Evolutionary conservation across 2,888 invertebrate species (phyloP), one percentile per base, ranked within the genome.

Genomic region (Panzeria rudis): DNA sequence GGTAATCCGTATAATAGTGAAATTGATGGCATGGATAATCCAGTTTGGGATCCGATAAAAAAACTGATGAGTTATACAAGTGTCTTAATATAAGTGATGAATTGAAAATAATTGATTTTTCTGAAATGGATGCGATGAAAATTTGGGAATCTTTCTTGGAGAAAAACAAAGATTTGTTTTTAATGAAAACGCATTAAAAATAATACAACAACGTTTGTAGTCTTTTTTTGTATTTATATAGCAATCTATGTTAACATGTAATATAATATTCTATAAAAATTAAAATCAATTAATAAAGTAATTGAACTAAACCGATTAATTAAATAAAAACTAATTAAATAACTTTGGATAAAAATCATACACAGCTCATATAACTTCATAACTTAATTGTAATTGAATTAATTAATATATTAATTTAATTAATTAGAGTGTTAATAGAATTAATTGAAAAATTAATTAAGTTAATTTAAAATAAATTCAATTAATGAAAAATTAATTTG

Each of bases 1-100:
- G 92, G 92, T 0, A 90, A 91, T 88, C 92, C 92, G 0, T 89
- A 91, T 54, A 89, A 87, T 23, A 88, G 88, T 11, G 86, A 89
- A 15, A 90, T 91, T 17, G 86, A 86, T 54, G 90, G 89, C 35
- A 89, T 91, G 89, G 89, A 88, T 35, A 87, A 89, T 29, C 71
- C 89, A 0, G 87, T 87, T 1, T 91, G 92, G 91, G 89, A 90
- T 41, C 90, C 92, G 9, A 87, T 90, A 6, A 86, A 89, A 4
- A 89, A 89, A 23, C 87, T 0, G 89, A 89, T 66, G 87, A 88
- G 3, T 87, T 88, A 13, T 88, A 89, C 20, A 92, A 91, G 71
- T 92, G 92, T 68, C 78, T 92, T 0, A 92, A 92, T 62, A 92
- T 92, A 41, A 87, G 87, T 32, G 90, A 92, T 75, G 90, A 91